Evolutionary conservation across 1,140 invertebrate species (phyloP).

Genomic region (Drosophila prosaltans): DNA sequence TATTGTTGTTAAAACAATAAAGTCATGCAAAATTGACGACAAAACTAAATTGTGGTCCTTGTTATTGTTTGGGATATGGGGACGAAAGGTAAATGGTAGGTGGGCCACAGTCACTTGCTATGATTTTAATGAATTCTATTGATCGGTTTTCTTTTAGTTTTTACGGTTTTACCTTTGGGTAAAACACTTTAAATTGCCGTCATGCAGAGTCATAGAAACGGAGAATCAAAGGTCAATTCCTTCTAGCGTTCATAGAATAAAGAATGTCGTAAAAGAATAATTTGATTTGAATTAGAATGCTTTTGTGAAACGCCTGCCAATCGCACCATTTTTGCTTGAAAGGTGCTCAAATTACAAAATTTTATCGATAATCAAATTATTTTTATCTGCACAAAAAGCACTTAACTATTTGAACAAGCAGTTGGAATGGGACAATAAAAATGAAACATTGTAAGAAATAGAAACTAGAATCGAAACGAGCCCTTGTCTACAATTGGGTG

Average conservation of each 20-base stretch:
- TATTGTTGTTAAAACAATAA: conserved; percentile 54
- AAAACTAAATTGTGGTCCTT: conserved; percentile 35
- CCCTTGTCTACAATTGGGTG: no score
- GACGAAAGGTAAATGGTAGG: conserved; percentile 17
- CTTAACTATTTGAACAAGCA: no score
- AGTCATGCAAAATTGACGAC: conserved; percentile 48
- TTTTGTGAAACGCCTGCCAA: no score
- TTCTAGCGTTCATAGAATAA: not conserved
- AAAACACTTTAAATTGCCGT: not conserved
- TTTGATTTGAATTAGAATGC: conserved; percentile 2
- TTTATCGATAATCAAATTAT: no score
- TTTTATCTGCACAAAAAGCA: no score
- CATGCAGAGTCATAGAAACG: not conserved
- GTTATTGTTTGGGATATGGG: conserved; percentile 10
- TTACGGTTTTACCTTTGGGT: conserved; percentile 26
- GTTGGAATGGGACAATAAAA: no score
- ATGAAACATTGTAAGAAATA: no score
- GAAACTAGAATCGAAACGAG: no score
- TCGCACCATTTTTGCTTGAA: no score
- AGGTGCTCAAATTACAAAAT: no score
- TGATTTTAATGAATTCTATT: conserved; percentile 74
- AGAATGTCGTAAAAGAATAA: not conserved
- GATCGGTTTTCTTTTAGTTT: conserved; percentile 34
- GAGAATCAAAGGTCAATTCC: not conserved
- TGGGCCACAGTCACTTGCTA: conserved; percentile 54